Evolutionary conservation across 2,888 invertebrate genomes (phyloP).

Genomic region (Boloria euphrosyne): DNA sequence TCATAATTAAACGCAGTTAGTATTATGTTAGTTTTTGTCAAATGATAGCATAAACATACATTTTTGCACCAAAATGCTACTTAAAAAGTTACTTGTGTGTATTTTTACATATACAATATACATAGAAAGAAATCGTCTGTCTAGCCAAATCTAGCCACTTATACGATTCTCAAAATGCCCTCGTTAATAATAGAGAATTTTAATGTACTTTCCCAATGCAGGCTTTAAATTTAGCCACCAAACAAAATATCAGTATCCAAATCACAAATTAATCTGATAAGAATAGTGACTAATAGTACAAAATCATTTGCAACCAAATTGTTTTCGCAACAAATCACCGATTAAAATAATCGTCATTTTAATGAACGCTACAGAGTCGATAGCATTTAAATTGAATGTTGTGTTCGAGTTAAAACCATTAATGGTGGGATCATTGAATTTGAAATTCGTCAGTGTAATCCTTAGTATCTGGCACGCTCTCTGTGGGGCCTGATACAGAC

Average conservation of each 20-base stretch:
- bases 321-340: slow-evolving; percentile 26
- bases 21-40: too few species aligned
- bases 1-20: too few species aligned
- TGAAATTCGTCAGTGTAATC: slow-evolving; percentile 33
- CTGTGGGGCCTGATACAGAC: slow-evolving; percentile 7
- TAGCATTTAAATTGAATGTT: slow-evolving; percentile 31
- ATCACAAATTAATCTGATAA: slow-evolving; percentile 22
- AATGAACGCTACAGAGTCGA: slow-evolving; percentile 26
- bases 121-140: too few species aligned
- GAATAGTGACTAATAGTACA: slow-evolving; percentile 19
- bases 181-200: too few species aligned
- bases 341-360: slow-evolving; percentile 33
- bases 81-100: too few species aligned
- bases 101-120: too few species aligned
- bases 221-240: neutral
- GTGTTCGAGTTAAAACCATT: slow-evolving; percentile 29
- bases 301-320: slow-evolving; percentile 32
- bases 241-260: neutral
- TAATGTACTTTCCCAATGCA: too few species aligned
- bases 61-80: too few species aligned
- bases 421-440: slow-evolving; percentile 33
- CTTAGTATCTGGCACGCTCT: slow-evolving; percentile 25
- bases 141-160: too few species aligned
- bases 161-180: too few species aligned
- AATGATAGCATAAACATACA: too few species aligned